Evolutionary conservation across 2,113 vertebrate species (phyloP), one percentile per base, ranked within the genome.

Genomic region (Platichthys flesus): DNA sequence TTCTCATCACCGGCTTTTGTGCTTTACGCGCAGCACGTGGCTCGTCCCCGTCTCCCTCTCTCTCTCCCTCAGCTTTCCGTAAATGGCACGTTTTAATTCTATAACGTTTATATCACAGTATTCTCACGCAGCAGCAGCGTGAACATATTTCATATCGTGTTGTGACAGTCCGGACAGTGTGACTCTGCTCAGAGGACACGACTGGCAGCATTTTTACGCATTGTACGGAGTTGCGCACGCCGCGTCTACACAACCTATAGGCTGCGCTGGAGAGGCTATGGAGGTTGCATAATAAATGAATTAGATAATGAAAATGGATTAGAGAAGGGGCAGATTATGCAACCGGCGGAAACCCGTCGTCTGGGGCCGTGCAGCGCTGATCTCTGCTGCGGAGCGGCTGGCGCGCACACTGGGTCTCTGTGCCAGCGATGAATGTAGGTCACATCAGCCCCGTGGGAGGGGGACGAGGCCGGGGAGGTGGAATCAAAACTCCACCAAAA

Each of bases 391-490:
- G 74, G 79, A 60, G 76, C 14, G 18, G 90, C 84, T 84, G 87
- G 83, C 63, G 65, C 37, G 66, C 79, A 75, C 78, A 73, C 68
- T 73, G 76, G 85, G 86, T 90, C 78, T 90, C 79, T 82, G 58
- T 88, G 85, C 86, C 90, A 89, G 86, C 76, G 57, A 31, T 57
- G 75, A 93, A 94, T 95, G 93, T 95, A 93, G 94, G 93, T 95
- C 93, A 94, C 85, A 79, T 85, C 69, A 80, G 85, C 87, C 82
- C 88, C 55, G 82, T 65, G 79, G 78, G 84, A 62, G 71, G 84
- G 62, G 61, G 10, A 3, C n/a, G 61, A 14, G 21, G 58, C 45
- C 55, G 57, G 69, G 77, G 83, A 80, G 68, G 71, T 77, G 70
- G 40, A 74, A 79, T 89, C 65, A 62, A 73, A 86, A 69, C 69